Evolutionary conservation across 2,113 vertebrate genomes (phyloP), one percentile per base, ranked within the genome.

Genomic region (Burhinus bistriatus): DNA sequence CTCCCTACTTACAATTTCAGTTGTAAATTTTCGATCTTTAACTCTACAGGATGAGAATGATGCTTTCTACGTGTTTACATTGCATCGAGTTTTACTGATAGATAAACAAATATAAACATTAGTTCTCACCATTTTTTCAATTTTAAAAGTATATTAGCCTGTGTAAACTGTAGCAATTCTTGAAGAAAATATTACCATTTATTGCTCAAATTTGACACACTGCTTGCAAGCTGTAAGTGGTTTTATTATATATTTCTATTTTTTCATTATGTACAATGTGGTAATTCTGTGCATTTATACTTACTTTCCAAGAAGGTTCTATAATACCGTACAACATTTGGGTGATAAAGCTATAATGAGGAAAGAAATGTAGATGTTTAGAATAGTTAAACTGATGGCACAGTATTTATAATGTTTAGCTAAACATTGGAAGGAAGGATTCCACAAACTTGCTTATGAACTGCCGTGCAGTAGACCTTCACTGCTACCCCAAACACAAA

Each of bases 231-330:
- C 6, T 36, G 8, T 64, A 79, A 85, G 30, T 38, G 17, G 5
- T 59, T 76, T 65, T 81, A 61, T 45, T 57, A 38, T 5, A 10
- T 54, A 83, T 57, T 87, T 77, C 36, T 87, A 17, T 65, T 84
- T 93, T 49, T 89, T 82, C 30, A 80, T 65, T 69, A 80, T 10
- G 76, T 80, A 82, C 13, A 59, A 34, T 29, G 45, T 34, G 17
- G 32, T 89, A 93, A 95, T 36, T 61, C 40, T 70, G 12, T 65
- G 58, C 22, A 47, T 55, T 82, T 81, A 86, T 92, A 98, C 98
- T 98, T 98, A 99, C 99, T 99, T 99, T 99, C 99, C 89, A 99
- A 88, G 98, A 99, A 99, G 27, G 99, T 99, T 98, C 98, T 99
- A 91, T 99, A 98, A 96, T 99, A 99, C 85, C 97, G 98, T 36